Evolutionary conservation across 1,140 invertebrate species (phyloP).

Genomic region (Varroa destructor): DNA sequence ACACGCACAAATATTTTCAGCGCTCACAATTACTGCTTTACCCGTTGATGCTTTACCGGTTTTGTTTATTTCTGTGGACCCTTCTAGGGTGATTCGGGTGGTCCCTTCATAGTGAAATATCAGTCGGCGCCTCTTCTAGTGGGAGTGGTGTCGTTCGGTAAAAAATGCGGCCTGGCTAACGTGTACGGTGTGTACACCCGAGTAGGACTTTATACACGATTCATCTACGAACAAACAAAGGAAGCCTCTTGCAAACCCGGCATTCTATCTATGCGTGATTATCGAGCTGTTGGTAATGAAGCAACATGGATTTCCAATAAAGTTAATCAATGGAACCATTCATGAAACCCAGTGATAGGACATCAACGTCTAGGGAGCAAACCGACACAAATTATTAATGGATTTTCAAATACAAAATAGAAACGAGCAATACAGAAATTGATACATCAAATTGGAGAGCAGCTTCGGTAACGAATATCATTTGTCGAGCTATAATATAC

Average conservation of each 20-base stretch:
- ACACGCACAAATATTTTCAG: too few species aligned
- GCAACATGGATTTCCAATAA: not conserved
- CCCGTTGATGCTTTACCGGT: too few species aligned
- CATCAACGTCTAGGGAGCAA: too few species aligned
- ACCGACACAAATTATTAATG: too few species aligned
- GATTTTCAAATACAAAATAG: too few species aligned
- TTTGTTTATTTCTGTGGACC: not conserved
- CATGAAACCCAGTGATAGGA: not conserved
- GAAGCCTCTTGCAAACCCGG: conserved; percentile 30
- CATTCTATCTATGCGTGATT: conserved; percentile 25
- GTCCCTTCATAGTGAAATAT: conserved; percentile 55
- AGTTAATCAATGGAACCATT: conserved; percentile 7
- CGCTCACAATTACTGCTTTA: too few species aligned
- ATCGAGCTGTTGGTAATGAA: not conserved
- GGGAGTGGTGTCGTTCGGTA: conserved; percentile 78
- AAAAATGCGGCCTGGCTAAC: conserved; percentile 50
- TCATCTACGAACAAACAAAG: conserved; percentile 41
- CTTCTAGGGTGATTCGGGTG: conserved; percentile 62
- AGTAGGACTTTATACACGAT: conserved; percentile 36
- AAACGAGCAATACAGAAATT: too few species aligned
- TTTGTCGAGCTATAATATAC: too few species aligned
- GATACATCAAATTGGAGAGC: too few species aligned
- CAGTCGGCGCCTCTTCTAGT: conserved; percentile 46
- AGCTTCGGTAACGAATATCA: too few species aligned
- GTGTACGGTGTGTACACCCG: conserved; percentile 39